Evolutionary conservation across 2,888 invertebrate species (phyloP).

Genomic region (Caenorhabditis afra): DNA sequence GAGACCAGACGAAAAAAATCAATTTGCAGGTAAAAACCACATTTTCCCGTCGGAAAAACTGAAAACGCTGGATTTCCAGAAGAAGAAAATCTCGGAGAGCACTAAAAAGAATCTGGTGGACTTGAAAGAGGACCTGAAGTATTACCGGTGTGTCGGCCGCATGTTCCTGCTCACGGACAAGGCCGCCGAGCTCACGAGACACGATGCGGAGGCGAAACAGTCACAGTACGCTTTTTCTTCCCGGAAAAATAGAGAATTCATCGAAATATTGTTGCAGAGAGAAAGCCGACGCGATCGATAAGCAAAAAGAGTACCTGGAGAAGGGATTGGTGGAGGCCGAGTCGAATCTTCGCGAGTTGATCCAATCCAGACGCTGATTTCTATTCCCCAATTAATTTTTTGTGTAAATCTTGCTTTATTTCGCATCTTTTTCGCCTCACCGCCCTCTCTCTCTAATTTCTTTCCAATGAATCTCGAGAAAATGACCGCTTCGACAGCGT

Average conservation of each 20-base stretch:
- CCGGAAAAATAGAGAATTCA: constrained; percentile 1
- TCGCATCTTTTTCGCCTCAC: constrained; percentile 1
- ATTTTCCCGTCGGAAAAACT: background rate
- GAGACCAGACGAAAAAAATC: constrained; percentile 61
- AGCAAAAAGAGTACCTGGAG: constrained; percentile 88
- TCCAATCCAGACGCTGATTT: constrained; percentile 57
- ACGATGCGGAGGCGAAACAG: constrained; percentile 59
- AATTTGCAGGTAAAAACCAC: constrained; percentile 50
- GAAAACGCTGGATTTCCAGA: constrained; percentile 25
- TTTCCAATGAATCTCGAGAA: constrained; percentile 39
- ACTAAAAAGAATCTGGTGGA: constrained; percentile 50
- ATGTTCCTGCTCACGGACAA: constrained; percentile 68
- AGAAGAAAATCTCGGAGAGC: constrained; percentile 56
- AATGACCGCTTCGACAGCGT: background rate
- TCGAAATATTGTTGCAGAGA: constrained; percentile 40
- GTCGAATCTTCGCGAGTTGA: constrained; percentile 85
- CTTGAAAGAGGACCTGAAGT: constrained; percentile 40
- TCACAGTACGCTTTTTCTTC: constrained; percentile 46
- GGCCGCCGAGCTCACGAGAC: constrained; percentile 58
- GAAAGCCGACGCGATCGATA: constrained; percentile 82
- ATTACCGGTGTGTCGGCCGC: constrained; percentile 65
- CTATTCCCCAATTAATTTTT: constrained; percentile 1
- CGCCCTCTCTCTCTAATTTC: too few species aligned
- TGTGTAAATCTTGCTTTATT: constrained; percentile 38
- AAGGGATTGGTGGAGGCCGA: constrained; percentile 89